phyloP scores from a whole-genome alignment of 2,797 vertebrate genomes.

The Enteromius anoplus region DNA sequence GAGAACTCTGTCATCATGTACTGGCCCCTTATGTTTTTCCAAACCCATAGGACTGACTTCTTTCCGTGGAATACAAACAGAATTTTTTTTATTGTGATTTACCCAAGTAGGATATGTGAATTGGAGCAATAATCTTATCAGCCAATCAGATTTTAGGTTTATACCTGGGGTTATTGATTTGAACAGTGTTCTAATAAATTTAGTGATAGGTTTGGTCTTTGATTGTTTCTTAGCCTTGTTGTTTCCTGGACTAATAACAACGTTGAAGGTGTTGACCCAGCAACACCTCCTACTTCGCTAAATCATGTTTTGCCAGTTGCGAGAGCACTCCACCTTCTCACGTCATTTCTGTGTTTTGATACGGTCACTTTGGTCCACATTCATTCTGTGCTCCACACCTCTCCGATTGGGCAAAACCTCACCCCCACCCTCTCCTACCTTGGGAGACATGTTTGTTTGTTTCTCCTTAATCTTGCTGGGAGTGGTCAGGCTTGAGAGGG shows the following conservation, averaged over 20 bases:
- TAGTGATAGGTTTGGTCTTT: not conserved
- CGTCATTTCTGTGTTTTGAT: conserved; percentile 57
- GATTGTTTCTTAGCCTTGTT: conserved; percentile 4
- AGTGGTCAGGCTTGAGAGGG: not conserved
- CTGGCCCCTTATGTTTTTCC: not conserved
- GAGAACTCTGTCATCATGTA: not conserved
- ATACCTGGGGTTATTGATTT: not conserved
- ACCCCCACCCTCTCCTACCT: not conserved
- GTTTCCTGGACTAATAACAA: not conserved
- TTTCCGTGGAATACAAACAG: not conserved
- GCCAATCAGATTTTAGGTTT: not conserved
- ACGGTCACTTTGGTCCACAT: conserved; percentile 61
- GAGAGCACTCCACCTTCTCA: conserved; percentile 64
- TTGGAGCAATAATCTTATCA: conserved; percentile 2
- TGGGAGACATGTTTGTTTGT: not conserved
- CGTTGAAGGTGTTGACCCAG: not conserved
- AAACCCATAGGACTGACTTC: not conserved
- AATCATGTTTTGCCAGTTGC: conserved; percentile 56
- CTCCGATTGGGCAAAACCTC: conserved; percentile 55
- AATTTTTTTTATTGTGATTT: not conserved
- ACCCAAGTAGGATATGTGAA: not conserved
- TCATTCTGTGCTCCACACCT: conserved; percentile 78
- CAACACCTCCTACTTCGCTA: not conserved
- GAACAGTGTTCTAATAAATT: not conserved
- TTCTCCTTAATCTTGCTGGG: not conserved